Conservation (phyloP, 2,113 vertebrate species). For the Cathartes aura region DNA sequence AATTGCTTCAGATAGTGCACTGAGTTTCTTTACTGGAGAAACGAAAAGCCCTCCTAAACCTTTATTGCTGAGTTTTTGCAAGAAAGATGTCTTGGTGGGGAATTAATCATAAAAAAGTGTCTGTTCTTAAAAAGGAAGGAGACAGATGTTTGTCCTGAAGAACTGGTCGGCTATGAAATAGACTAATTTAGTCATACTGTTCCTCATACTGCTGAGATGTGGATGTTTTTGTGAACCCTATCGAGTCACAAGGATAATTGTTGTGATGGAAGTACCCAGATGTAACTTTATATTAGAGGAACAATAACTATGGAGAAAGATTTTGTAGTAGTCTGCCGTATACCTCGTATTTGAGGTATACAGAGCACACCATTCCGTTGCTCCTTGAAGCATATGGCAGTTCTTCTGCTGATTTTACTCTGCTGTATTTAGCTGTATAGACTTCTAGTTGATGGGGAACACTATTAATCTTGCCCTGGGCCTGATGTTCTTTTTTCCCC, state of each 20-base stretch:
- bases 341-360: background rate
- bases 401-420: background rate
- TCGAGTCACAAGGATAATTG: background rate
- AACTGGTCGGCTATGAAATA: background rate
- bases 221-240: background rate
- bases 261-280: background rate
- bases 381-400: background rate
- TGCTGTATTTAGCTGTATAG: background rate
- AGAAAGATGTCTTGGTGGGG: background rate
- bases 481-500: background rate
- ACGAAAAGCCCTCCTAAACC: background rate
- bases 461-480: background rate
- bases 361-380: background rate
- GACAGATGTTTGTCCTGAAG: background rate
- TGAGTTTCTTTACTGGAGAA: background rate
- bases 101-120: background rate
- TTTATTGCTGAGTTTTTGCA: background rate
- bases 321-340: background rate
- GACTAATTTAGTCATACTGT: background rate
- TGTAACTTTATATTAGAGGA: background rate
- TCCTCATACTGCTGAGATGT: background rate
- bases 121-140: background rate
- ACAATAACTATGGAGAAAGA: background rate
- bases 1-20: background rate
- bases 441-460: background rate